Evolutionary conservation across 2,888 invertebrate species (phyloP).

Genomic region (Sesamia inferens): DNA sequence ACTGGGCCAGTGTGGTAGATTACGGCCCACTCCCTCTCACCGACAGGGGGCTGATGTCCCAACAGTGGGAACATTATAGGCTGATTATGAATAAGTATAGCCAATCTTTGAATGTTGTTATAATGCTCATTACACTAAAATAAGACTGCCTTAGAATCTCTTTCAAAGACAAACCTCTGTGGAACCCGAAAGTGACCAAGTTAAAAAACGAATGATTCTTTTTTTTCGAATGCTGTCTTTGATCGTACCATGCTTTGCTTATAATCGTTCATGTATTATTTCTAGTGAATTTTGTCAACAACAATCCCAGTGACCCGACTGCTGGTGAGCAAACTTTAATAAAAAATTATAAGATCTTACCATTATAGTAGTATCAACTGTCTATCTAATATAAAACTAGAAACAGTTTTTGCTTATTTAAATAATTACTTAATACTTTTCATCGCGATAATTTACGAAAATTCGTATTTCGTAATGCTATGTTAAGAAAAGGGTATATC

Average conservation of each 20-base stretch:
- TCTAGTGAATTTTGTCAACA: slow-evolving; percentile 43
- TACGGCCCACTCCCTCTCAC: too few relatives aligned
- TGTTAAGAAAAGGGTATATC: background rate
- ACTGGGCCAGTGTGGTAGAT: too few relatives aligned
- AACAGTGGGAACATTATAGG: too few relatives aligned
- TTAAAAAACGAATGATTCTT: too few relatives aligned
- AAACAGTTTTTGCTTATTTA: background rate
- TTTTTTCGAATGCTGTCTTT: background rate
- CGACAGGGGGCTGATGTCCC: too few relatives aligned
- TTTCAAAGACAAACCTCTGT: too few relatives aligned
- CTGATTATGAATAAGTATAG: too few relatives aligned
- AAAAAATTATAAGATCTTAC: slow-evolving; percentile 18
- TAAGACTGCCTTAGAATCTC: too few relatives aligned
- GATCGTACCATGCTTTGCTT: slow-evolving; percentile 8
- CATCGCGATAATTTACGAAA: background rate
- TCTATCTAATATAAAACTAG: background rate
- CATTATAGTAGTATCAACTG: too few relatives aligned
- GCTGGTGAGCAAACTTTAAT: slow-evolving; percentile 20
- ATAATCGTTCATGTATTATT: slow-evolving; percentile 20
- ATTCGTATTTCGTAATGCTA: background rate
- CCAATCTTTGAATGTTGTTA: too few relatives aligned
- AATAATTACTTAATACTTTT: background rate
- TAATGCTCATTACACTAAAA: too few relatives aligned
- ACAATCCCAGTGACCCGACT: slow-evolving; percentile 27
- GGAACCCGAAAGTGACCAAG: too few relatives aligned